Percentiles rank a stretch among this genome's conserved stretches.
phyloP scores from a whole-genome alignment of 2,888 invertebrate genomes.

The Drosophila mayaguana region DNA sequence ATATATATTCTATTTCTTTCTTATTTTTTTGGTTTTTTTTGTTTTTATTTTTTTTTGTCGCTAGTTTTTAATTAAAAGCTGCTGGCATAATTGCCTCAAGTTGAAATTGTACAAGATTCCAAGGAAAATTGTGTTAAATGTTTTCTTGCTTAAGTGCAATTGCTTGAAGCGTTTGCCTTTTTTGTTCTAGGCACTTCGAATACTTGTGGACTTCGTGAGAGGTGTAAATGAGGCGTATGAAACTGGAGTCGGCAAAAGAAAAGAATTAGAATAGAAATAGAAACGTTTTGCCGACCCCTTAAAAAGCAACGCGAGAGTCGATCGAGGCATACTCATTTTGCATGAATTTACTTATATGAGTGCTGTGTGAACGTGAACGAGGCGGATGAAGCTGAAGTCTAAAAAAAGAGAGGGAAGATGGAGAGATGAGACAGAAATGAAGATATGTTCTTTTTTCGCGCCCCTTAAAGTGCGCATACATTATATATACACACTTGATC shows the following conservation, averaged over 20 bases:
- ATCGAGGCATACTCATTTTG: neutral
- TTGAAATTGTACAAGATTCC: too few species aligned
- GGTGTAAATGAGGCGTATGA: neutral
- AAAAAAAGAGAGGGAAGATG: too few species aligned
- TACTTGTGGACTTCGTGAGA: neutral
- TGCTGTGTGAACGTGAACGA: too few species aligned
- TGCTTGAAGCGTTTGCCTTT: neutral
- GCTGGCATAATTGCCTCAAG: slow-evolving; percentile 1
- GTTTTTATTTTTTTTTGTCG: neutral
- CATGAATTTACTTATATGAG: neutral
- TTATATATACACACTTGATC: too few species aligned
- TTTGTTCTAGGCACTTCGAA: neutral
- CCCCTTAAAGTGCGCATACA: too few species aligned
- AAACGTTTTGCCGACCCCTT: neutral
- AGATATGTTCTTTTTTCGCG: too few species aligned
- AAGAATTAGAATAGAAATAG: neutral
- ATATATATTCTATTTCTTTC: neutral
- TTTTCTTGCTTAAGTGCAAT: neutral
- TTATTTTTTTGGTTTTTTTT: neutral
- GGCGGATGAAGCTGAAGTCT: too few species aligned
- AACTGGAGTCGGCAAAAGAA: neutral
- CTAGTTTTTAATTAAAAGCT: slow-evolving; percentile 30
- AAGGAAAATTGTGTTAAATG: neutral
- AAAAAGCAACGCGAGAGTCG: too few species aligned
- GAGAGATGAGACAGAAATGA: too few species aligned